Conservation (phyloP, 2,888 invertebrate species). For the Aethes cnicana region DNA sequence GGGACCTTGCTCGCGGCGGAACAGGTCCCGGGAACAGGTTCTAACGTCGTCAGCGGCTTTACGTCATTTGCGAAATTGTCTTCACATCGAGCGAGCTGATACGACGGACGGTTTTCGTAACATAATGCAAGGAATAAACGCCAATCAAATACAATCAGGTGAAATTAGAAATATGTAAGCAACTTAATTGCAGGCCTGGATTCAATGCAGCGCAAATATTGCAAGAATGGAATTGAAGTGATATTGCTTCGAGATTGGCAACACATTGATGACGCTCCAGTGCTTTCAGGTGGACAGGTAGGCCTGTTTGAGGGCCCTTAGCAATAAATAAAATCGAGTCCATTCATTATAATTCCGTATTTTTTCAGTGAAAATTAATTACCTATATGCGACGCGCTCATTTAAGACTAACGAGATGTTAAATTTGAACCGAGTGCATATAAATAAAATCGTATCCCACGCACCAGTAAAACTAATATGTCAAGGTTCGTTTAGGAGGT, state of each 20-base stretch:
- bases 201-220: constrained; percentile 16
- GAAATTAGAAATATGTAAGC: neutral
- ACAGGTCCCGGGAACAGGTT: constrained; percentile 64
- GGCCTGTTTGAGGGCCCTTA: no score
- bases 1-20: constrained; percentile 68
- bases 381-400: no score
- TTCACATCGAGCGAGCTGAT: no score
- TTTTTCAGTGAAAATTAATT: no score
- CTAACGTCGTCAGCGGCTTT: constrained; percentile 47
- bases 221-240: constrained; percentile 9
- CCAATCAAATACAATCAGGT: no score
- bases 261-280: no score
- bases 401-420: constrained; percentile 37
- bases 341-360: no score
- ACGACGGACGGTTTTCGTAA: no score
- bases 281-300: no score
- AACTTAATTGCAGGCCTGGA: constrained; percentile 14
- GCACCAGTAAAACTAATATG: constrained; percentile 60
- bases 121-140: no score
- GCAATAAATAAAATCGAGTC: constrained; percentile 13
- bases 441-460: constrained; percentile 61
- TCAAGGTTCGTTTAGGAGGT: constrained; percentile 66
- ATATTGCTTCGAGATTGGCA: no score
- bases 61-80: constrained; percentile 58
- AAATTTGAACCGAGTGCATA: constrained; percentile 37